Conservation (phyloP, 2,797 vertebrate species). For the Chaetodon trifasciatus region DNA sequence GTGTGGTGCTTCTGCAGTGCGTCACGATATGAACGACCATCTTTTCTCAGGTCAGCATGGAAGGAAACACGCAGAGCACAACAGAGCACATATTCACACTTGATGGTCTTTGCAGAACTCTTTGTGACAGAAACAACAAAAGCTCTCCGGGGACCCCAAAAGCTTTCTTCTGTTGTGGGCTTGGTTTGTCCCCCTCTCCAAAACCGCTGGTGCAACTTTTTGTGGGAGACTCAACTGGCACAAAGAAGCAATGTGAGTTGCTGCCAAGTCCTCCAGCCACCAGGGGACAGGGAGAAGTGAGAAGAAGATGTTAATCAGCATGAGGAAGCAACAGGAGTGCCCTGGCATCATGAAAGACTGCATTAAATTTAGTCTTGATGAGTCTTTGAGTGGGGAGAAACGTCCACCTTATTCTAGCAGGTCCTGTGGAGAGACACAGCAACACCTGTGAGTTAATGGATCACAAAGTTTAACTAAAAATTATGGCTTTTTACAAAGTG, state of each 20-base stretch:
- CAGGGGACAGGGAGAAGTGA: slow-evolving; percentile 58
- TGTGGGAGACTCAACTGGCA: slow-evolving; percentile 41
- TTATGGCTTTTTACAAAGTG: background rate
- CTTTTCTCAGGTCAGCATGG: slow-evolving; percentile 49
- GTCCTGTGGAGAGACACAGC: slow-evolving; percentile 76
- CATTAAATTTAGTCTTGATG: slow-evolving; percentile 48
- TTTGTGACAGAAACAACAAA: slow-evolving; percentile 66
- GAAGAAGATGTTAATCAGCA: slow-evolving; percentile 72
- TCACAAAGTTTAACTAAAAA: background rate
- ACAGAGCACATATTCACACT: slow-evolving; percentile 59
- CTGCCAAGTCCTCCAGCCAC: slow-evolving; percentile 60
- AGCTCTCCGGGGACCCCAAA: slow-evolving; percentile 55
- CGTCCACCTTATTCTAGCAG: slow-evolving; percentile 80
- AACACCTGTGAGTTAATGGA: background rate
- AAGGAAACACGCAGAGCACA: slow-evolving; percentile 48
- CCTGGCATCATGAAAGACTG: slow-evolving; percentile 52
- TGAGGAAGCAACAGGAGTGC: slow-evolving; percentile 56
- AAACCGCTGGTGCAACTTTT: slow-evolving; percentile 30
- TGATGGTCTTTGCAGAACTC: slow-evolving; percentile 55
- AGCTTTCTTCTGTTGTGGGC: slow-evolving; percentile 39
- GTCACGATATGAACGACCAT: slow-evolving; percentile 22
- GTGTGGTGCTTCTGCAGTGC: slow-evolving; percentile 37
- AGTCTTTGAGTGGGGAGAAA: slow-evolving; percentile 30
- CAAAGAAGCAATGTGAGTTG: slow-evolving; percentile 49
- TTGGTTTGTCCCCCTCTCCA: slow-evolving; percentile 28